Percentiles rank a stretch among this genome's conserved stretches.
Conservation (phyloP, 1,140 invertebrate species). For the Radopholus similis region DNA sequence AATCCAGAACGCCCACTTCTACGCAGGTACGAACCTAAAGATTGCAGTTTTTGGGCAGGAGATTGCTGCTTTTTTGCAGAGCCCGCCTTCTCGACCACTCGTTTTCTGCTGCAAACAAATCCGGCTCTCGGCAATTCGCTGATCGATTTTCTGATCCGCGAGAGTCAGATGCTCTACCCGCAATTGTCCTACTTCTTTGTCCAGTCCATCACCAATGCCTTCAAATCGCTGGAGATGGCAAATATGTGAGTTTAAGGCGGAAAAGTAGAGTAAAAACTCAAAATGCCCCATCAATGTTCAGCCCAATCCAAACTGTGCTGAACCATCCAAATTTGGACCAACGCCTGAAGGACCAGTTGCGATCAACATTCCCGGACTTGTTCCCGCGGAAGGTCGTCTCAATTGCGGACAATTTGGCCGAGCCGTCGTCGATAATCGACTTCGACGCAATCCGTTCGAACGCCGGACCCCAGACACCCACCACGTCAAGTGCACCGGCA, state of each 20-base stretch:
- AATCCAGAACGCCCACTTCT: not conserved
- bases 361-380: constrained; percentile 24
- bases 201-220: constrained; percentile 22
- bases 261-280: constrained; percentile 1
- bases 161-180: constrained; percentile 20
- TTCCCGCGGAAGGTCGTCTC: constrained; percentile 7
- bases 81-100: constrained; percentile 25
- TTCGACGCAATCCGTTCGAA: constrained; percentile 24
- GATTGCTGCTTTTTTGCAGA: not conserved
- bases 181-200: constrained; percentile 16
- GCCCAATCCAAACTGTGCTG: constrained; percentile 21
- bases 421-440: constrained; percentile 16
- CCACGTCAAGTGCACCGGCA: not conserved
- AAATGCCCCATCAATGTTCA: not conserved
- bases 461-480: no score
- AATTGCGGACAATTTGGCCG: constrained; percentile 17
- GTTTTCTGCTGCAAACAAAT: not conserved
- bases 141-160: constrained; percentile 28
- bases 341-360: constrained; percentile 22
- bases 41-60: not conserved
- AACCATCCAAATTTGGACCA: constrained; percentile 18
- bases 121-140: constrained; percentile 16
- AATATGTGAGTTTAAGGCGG: constrained; percentile 14
- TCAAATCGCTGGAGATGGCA: constrained; percentile 11
- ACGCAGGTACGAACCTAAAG: no score